These are phyloP conservation scores for Drosophila subsilvestris DNA, from an alignment of 2,888 invertebrate species.

Conservation along the genomic window DNA sequence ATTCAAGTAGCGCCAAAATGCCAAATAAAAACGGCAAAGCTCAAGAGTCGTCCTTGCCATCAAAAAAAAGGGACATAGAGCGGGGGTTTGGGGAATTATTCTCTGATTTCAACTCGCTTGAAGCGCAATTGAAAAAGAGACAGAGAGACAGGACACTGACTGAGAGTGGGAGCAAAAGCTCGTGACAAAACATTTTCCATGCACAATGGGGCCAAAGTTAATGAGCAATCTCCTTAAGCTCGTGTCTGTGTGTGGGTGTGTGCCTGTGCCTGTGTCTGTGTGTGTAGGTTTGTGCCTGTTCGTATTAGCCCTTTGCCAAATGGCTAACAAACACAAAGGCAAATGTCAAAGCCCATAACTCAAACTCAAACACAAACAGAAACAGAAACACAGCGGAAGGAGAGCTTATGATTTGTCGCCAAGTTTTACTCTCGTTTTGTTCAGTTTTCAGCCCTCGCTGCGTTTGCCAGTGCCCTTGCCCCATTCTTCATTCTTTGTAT, in stretches of 20 bases:
- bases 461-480: neutral
- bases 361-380: constrained; percentile 40
- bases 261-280: neutral
- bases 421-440: constrained; percentile 32
- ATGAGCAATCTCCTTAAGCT: constrained; percentile 59
- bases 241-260: constrained; percentile 11
- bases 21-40: constrained; percentile 28
- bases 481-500: neutral
- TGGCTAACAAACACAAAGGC: constrained; percentile 58
- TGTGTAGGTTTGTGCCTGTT: constrained; percentile 7
- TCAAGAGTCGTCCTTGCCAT: neutral
- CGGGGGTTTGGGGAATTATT: constrained; percentile 15
- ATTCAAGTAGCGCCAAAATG: constrained; percentile 54
- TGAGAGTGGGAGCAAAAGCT: constrained; percentile 18
- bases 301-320: constrained; percentile 61
- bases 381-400: constrained; percentile 3
- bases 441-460: neutral
- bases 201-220: constrained; percentile 54
- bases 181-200: constrained; percentile 32
- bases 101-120: constrained; percentile 36
- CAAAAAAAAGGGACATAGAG: neutral
- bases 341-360: constrained; percentile 58
- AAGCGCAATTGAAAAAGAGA: constrained; percentile 59
- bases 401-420: constrained; percentile 35
- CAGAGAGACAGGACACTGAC: constrained; percentile 1